Base-by-base conservation (phyloP, 2,888 invertebrate genomes). In the Koerneria pararmatus region DNA sequence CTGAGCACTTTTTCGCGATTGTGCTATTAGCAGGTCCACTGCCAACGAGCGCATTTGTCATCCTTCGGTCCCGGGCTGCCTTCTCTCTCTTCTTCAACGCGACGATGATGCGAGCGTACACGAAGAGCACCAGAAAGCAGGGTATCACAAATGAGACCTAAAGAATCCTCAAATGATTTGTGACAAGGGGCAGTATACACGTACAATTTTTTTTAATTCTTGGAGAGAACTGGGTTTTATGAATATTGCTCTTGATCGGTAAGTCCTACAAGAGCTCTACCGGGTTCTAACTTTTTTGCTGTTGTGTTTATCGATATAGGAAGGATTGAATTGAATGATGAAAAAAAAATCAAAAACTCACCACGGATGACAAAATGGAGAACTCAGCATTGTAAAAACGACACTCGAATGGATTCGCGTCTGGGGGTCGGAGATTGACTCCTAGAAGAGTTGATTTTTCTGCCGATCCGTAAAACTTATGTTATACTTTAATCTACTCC, bases 381-480 rank as follows among this genome's bases (percentile, higher is more conserved):
- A 86, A 87, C 74, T 86, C 85, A 3, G 86, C 84, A 77, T 86
- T 86, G 76, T 85, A 86, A 77, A 87, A 86, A 11, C 83, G 79
- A 74, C 87, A 86, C 63, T 82, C 83, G 72, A 71, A 2, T 60
- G 69, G 41, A 24, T 72, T 67, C 1, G 80, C 80, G 49, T 77
- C 76, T 2, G 66, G 60, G 24, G 82, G 82, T 6, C 80, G 75
- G 19, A 74, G 69, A 66, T 82, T 82, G 19, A 79, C 74, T 34
- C 81, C 80, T 80, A 69, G 54, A 74, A 61, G 15, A n/a, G 56
- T 27, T 53, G 49, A 48, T 8, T 48, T 48, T 24, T 5, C 29
- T 29, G 19, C 29, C 41, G 5, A 11, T 29, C 27, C 19, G 11
- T 46, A 35, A 34, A 58, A 58, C 5, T 58, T 58, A n/a, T 58